Conservation (phyloP, 1,140 invertebrate genomes). For the Aethina tumida region DNA sequence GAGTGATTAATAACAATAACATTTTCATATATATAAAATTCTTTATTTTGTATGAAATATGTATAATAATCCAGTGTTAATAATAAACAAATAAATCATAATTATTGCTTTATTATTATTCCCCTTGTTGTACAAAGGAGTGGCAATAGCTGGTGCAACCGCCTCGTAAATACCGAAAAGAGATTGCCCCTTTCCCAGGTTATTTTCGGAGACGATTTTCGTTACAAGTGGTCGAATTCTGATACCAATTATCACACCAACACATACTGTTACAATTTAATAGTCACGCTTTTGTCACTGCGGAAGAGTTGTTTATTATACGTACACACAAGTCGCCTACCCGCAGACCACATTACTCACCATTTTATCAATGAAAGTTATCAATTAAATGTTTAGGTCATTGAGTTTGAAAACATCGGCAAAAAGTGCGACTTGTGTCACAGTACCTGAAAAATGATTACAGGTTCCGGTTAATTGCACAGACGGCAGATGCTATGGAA, state of each 20-base stretch:
- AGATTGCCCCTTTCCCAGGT: slow-evolving; percentile 48
- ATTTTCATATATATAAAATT: too few relatives aligned
- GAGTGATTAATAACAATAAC: too few relatives aligned
- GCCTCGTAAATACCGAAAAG: slow-evolving; percentile 44
- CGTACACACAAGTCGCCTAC: slow-evolving; percentile 26
- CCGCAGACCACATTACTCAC: slow-evolving; percentile 25
- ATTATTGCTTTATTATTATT: too few relatives aligned
- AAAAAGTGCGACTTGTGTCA: slow-evolving; percentile 27
- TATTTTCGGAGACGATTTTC: slow-evolving; percentile 43
- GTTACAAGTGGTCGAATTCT: slow-evolving; percentile 46
- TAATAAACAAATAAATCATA: too few relatives aligned
- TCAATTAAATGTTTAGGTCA: slow-evolving; percentile 25
- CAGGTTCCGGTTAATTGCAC: background rate
- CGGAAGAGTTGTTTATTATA: slow-evolving; percentile 19
- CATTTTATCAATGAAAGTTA: slow-evolving; percentile 32
- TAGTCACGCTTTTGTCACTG: background rate
- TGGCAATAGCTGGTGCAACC: slow-evolving; percentile 38
- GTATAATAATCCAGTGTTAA: too few relatives aligned
- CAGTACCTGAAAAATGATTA: slow-evolving; percentile 24
- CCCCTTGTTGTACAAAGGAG: slow-evolving; percentile 38
- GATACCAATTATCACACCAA: slow-evolving; percentile 46
- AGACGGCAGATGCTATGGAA: too few relatives aligned
- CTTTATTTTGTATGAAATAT: too few relatives aligned
- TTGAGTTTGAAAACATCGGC: slow-evolving; percentile 28
- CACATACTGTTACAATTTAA: slow-evolving; percentile 24